phyloP scores from a whole-genome alignment of 1,140 invertebrate species.

The Pantala flavescens region DNA sequence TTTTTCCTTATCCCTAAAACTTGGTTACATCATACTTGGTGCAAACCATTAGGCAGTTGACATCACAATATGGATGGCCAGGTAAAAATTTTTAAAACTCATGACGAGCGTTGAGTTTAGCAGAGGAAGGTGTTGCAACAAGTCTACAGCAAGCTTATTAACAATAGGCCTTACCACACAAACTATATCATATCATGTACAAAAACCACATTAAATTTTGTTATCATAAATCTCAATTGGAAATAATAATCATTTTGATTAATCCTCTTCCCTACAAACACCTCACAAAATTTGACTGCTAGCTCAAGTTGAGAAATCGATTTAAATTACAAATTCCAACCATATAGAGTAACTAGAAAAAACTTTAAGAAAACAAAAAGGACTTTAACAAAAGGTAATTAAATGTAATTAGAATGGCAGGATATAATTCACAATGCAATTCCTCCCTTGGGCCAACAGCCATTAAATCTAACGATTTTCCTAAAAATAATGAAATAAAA shows the following conservation, averaged over 20 bases:
- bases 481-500: constrained; percentile 1
- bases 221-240: no score
- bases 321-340: not conserved
- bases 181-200: no score
- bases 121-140: not conserved
- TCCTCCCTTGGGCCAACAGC: not conserved
- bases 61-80: not conserved
- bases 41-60: not conserved
- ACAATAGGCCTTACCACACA: no score
- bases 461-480: not conserved
- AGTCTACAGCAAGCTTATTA: not conserved
- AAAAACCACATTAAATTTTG: no score
- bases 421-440: not conserved
- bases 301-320: not conserved
- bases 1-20: not conserved
- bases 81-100: not conserved
- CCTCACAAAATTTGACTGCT: not conserved
- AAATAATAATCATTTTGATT: not conserved
- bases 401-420: not conserved
- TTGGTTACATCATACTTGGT: constrained; percentile 7
- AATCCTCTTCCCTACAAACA: not conserved
- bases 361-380: not conserved
- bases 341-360: not conserved
- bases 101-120: not conserved
- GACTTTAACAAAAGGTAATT: not conserved